A percentile compares a stretch with the other conserved stretches of the same genome.
Conservation (phyloP, 2,888 invertebrate species). For the Seira ritae region DNA sequence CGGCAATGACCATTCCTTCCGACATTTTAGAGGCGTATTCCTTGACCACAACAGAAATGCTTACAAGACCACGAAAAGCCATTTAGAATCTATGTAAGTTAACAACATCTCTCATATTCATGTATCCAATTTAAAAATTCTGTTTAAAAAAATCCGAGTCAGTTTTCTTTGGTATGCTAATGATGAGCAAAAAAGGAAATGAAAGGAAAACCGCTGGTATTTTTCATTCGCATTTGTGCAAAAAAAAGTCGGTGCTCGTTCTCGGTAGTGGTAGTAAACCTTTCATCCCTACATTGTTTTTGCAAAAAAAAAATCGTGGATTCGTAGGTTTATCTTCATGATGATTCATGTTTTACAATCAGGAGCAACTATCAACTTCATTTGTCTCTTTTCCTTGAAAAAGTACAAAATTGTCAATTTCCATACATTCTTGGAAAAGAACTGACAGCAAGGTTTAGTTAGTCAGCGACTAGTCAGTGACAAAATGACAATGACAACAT, state of each 20-base stretch:
- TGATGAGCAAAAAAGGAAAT: conserved; percentile 10
- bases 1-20: too few relatives aligned
- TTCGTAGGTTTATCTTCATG: too few relatives aligned
- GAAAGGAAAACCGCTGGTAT: conserved; percentile 5
- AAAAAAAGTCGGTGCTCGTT: neutral
- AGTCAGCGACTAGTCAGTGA: neutral
- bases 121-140: neutral
- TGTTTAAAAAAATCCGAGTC: neutral
- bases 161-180: neutral
- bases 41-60: too few relatives aligned
- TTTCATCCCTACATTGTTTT: neutral
- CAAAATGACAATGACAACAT: neutral
- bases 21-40: too few relatives aligned
- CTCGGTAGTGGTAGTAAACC: neutral
- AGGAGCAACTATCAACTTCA: neutral
- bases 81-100: too few relatives aligned
- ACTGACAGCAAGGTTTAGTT: too few relatives aligned
- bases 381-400: neutral
- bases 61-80: too few relatives aligned
- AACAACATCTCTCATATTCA: too few relatives aligned
- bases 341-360: neutral
- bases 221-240: neutral
- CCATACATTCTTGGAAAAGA: neutral
- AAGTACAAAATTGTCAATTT: conserved; percentile 3
- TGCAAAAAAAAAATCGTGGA: neutral